Conservation (phyloP, 1,140 invertebrate genomes). For the Nautilus pompilius region DNA sequence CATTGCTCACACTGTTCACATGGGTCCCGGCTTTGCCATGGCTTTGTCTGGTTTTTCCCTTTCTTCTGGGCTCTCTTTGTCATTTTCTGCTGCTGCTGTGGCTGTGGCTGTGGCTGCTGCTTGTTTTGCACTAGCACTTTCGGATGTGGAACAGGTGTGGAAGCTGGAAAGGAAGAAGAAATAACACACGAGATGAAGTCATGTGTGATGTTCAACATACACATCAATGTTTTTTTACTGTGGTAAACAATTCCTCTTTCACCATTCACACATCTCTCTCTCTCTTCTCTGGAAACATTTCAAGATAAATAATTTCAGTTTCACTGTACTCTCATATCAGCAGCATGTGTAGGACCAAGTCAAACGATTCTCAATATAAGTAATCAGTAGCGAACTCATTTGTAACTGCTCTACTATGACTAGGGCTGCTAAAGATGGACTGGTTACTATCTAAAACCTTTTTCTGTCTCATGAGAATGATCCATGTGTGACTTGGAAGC, state of each 20-base stretch:
- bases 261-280: neutral
- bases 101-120: neutral
- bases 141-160: too few species aligned
- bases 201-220: neutral
- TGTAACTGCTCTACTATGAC: too few species aligned
- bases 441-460: too few species aligned
- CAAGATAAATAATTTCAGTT: too few species aligned
- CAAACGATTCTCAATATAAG: too few species aligned
- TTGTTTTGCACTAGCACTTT: too few species aligned
- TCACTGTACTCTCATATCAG: too few species aligned
- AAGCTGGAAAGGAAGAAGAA: slow-evolving; percentile 1
- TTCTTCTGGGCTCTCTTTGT: slow-evolving; percentile 7
- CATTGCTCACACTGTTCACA: slow-evolving; percentile 11
- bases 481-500: too few species aligned
- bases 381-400: too few species aligned
- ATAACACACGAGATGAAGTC: neutral
- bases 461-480: too few species aligned
- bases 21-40: neutral
- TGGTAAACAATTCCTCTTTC: slow-evolving; percentile 1
- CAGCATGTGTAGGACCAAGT: too few species aligned
- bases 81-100: neutral
- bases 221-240: slow-evolving; percentile 13
- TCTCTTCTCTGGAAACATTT: neutral
- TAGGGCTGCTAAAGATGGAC: too few species aligned
- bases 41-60: neutral